phyloP scores from a whole-genome alignment of 2,113 vertebrate species.

The Oreotrochilus melanogaster region DNA sequence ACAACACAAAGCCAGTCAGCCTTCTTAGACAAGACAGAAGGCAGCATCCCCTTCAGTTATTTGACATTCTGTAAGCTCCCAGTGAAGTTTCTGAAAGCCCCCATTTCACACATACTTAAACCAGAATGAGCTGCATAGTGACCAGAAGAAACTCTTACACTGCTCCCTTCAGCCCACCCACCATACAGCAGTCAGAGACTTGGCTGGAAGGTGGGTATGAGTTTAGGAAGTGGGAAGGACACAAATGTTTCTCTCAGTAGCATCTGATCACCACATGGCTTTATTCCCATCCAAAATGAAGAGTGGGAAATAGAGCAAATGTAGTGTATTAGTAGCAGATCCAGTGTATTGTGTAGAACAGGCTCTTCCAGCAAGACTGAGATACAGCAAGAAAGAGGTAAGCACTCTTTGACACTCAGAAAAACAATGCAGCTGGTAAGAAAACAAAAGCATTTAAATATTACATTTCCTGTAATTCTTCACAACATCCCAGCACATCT shows the following conservation, averaged over 20 bases:
- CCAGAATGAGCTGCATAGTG: neutral
- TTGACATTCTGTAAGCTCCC: neutral
- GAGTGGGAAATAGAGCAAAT: neutral
- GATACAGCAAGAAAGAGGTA: neutral
- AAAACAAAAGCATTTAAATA: neutral
- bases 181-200: accelerated
- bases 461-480: neutral
- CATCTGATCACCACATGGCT: neutral
- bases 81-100: neutral
- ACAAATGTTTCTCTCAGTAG: neutral
- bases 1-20: neutral
- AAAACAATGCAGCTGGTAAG: neutral
- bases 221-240: neutral
- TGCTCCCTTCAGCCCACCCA: neutral
- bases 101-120: accelerated
- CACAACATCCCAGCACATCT: neutral
- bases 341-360: accelerated
- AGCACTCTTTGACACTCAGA: neutral
- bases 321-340: too few species aligned
- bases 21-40: accelerated
- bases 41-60: neutral
- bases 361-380: neutral
- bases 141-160: neutral
- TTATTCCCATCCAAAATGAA: accelerated
- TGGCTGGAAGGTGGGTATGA: accelerated